A percentile compares a stretch with the other conserved stretches of the same genome.
These are phyloP conservation scores for Cantharis rufa DNA, from an alignment of 2,888 invertebrate species.

Conservation along the genomic window DNA sequence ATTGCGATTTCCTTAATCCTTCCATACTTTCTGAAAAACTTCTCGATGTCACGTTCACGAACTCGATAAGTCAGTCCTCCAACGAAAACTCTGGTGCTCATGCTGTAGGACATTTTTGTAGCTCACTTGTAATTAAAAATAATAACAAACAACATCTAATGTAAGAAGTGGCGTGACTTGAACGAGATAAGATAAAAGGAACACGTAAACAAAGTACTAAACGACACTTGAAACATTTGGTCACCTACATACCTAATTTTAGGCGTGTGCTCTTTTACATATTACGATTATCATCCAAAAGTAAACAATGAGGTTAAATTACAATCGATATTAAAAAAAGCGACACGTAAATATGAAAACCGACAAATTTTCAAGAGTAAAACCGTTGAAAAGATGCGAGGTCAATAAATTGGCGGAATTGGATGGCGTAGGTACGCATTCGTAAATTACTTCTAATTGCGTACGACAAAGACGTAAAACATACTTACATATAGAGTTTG, in stretches of 20 bases:
- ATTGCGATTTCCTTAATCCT: constrained; percentile 90
- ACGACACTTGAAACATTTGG: background rate
- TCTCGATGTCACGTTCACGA: constrained; percentile 91
- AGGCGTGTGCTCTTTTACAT: background rate
- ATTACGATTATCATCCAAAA: background rate
- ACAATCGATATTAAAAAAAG: background rate
- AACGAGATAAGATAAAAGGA: background rate
- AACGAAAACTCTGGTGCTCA: constrained; percentile 84
- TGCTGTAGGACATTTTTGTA: constrained; percentile 32
- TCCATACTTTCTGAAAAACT: constrained; percentile 95
- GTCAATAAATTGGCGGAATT: background rate
- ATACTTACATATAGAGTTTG: background rate
- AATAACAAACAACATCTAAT: background rate
- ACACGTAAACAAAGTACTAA: background rate
- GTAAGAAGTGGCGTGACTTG: background rate
- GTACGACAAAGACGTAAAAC: background rate
- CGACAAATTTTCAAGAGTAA: background rate
- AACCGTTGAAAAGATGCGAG: background rate
- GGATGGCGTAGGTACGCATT: background rate
- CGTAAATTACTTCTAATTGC: background rate
- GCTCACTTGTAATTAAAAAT: constrained; percentile 2
- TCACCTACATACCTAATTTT: background rate
- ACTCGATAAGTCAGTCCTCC: constrained; percentile 85
- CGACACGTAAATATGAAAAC: background rate
- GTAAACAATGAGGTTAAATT: background rate